Percentiles rank a stretch among this genome's conserved stretches.
Evolutionary conservation across 92 coral and sea anemone genomes (phyloP).

Genomic region (Porites divaricata): DNA sequence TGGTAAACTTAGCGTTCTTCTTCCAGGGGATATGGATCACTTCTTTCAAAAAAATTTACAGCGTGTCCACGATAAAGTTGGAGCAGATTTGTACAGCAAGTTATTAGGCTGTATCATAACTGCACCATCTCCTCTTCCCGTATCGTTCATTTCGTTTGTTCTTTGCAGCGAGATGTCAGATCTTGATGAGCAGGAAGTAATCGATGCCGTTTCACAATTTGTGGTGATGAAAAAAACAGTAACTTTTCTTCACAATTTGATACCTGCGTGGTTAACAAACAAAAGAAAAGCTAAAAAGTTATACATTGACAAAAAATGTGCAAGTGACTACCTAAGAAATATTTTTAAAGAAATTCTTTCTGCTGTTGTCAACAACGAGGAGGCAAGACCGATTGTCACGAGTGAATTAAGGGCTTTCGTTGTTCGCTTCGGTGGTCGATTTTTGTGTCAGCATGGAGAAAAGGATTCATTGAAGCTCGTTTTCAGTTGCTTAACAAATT

Average conservation of each 20-base stretch:
- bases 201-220: neutral
- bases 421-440: neutral
- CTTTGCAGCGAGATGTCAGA: no score
- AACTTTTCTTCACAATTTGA: neutral
- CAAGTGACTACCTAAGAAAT: neutral
- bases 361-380: neutral
- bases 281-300: neutral
- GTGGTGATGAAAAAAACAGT: neutral
- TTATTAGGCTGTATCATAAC: neutral
- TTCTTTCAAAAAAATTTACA: no score
- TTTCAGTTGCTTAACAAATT: slow-evolving; percentile 34
- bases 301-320: neutral
- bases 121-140: slow-evolving; percentile 1
- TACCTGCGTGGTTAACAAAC: neutral
- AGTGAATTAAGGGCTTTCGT: neutral
- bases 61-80: no score
- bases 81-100: no score
- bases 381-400: no score
- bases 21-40: no score
- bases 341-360: neutral
- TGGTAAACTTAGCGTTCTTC: neutral
- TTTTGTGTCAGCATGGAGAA: slow-evolving; percentile 7
- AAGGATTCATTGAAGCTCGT: neutral
- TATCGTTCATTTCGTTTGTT: neutral
- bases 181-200: neutral